A percentile compares a stretch with the other conserved stretches of the same genome.
phyloP scores from a whole-genome alignment of 2,797 vertebrate genomes.

The Spatula clypeata region DNA sequence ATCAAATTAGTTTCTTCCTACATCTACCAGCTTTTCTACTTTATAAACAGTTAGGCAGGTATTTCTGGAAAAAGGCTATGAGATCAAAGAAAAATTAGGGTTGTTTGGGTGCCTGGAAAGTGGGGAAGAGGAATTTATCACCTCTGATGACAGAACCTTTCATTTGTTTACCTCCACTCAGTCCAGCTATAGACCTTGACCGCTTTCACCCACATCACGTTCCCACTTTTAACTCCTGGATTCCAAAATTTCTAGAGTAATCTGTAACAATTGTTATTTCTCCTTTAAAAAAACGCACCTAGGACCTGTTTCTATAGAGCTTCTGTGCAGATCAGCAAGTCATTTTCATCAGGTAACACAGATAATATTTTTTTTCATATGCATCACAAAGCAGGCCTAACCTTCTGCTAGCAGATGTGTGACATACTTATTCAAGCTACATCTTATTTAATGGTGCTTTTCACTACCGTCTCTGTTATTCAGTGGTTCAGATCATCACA shows the following conservation, averaged over 20 bases:
- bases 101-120: background rate
- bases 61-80: background rate
- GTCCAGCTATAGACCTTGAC: background rate
- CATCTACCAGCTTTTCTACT: background rate
- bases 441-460: background rate
- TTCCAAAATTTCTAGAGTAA: background rate
- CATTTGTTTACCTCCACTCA: background rate
- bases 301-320: background rate
- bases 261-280: fast-evolving
- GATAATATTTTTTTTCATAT: background rate
- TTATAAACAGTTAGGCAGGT: background rate
- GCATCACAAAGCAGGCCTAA: background rate
- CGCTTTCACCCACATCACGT: background rate
- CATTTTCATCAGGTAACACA: background rate
- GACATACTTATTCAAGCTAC: background rate
- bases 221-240: background rate
- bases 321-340: background rate
- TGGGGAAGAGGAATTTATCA: background rate
- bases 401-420: background rate
- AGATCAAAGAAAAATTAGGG: background rate
- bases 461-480: background rate
- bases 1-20: background rate
- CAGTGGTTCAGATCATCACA: background rate
- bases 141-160: background rate
- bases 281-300: background rate